Base-by-base conservation (phyloP, 2,113 vertebrate genomes). In the Chinchilla lanigera region DNA sequence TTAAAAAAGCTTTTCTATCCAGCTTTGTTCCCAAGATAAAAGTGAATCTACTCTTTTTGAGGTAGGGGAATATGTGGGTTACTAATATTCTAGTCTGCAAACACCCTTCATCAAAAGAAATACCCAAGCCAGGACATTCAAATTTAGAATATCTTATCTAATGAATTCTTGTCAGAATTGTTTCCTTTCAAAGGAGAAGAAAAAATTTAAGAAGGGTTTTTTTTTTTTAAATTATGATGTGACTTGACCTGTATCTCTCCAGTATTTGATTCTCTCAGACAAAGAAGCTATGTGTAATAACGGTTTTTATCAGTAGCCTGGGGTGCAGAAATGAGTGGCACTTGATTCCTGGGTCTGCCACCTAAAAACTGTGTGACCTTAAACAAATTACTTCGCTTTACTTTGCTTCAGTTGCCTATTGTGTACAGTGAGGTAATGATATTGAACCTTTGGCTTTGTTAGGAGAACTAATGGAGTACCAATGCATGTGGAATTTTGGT, bases 11-110 rank as follows among this genome's bases (percentile, higher is more conserved):
- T 84, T 97, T 97, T 97, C 97, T 98, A 95, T 90, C 98, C 94
- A 98, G 97, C 98, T 98, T 98, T 99, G 98, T 98, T 99, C 98
- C 98, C 0, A 1, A 99, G 98, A 99, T 99, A 98, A 99, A 99
- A 99, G 98, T 83, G 97, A 98, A 98, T 98, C 98, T 98, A 97
- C 97, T 98, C 98, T 98, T 98, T 98, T 91, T 97, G 97, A 98
- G 97, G 92, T 90, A 61, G 83, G 82, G 73, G 97, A 98, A 98
- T 97, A 98, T 97, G 96, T 98, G 86, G 96, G 95, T 98, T 98
- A 98, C 96, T 98, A 97, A 98, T 97, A 98, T 97, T 97, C 95
- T 95, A 97, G 90, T 97, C 97, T 97, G 96, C 16, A 24, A 98
- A 97, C 97, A 93, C 83, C 89, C 93, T 97, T 98, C 98, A 98